Base-by-base conservation (phyloP, 2,888 invertebrate species). In the Cerastis rubricosa region DNA sequence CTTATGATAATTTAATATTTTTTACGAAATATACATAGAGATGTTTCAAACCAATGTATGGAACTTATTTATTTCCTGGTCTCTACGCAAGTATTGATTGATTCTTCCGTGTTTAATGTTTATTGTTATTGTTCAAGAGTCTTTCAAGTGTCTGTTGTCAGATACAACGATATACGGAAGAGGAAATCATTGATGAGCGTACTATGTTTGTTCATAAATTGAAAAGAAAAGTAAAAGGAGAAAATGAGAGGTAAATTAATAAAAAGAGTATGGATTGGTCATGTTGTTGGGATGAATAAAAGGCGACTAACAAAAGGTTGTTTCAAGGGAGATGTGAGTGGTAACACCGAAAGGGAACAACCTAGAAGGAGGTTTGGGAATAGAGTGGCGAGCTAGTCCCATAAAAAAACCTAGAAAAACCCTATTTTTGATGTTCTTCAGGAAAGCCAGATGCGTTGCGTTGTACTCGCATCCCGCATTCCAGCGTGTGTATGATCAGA, bases 51-150 rank as follows among this genome's bases (percentile, higher is more conserved):
- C 11, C 22, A 40, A 14, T 25, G 9, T 6, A 35, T 14, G 17
- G 14, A 43, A 19, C 9, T 22, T 51, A 25, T 35, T 29, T 14
- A 5, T 57, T 49, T 70, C 29, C n/a, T 64, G 19, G 1, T 43
- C 2, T 49, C 29, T 25, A 57, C 47, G 19, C n/a, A 25, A 40
- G 19, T 54, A 49, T 67, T 5, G n/a, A 74, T 54, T 45, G 45
- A 35, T 71, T 73, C 67, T 79, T 85, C 76, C 70, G 54, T 73
- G 25, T 85, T 85, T 75, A 29, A 69, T 75, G 45, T 85, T 80
- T 76, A 40, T 76, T 71, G 19, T 71, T 63, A 63, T 64, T 83
- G 59, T 65, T 54, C 6, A 49, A 2, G n/a, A 59, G 2, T 61
- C 7, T 68, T 63, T 14, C 19, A 63, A 76, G 71, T 65, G 22